Base-by-base conservation (phyloP, 2,113 vertebrate genomes). In the Gasterosteus nipponicus region DNA sequence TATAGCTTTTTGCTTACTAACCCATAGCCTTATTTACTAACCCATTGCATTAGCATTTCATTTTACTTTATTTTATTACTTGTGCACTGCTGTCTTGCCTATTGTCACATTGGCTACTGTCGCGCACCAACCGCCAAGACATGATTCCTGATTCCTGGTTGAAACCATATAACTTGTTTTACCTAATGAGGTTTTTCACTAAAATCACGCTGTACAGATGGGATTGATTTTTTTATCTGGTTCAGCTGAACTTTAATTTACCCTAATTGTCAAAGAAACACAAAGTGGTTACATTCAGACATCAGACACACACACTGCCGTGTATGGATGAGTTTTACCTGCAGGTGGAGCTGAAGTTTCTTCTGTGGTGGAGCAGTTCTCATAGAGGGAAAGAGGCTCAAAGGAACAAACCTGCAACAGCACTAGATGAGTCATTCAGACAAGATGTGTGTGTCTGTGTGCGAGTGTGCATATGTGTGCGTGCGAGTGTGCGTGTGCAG, bases 321-420 rank as follows among this genome's bases (percentile, higher is more conserved):
- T 54, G 44, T 46, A 2, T 0, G 62, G 12, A n/a, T 65, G 42
- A n/a, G 35, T 70, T 68, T 80, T 58, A 94, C 93, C 93, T 94
- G 79, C 75, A 88, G 88, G 57, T 82, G 83, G 86, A 39, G 84
- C 82, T 75, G 79, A 16, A 68, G 80, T 65, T 35, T 75, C 85
- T 4, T 90, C 80, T 64, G 83, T 19, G 62, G 87, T 92, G 83
- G 93, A 87, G 83, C 95, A 97, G 86, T 98, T 98, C 93, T 97
- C 96, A 58, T 97, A 97, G 46, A 95, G 81, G 8, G 90, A 93
- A 85, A 91, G 86, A 78, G 93, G 87, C 38, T 73, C 87, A n/a
- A 93, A 87, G 65, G 80, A 94, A 74, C 82, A 91, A 49, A 92
- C 86, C 96, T 98, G 92, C 60, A 90, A 82, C 67, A 74, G 69